Percentiles rank a stretch among this genome's conserved stretches.
Conservation (phyloP, 2,797 vertebrate genomes). For the Pyrrhura leucotis region DNA sequence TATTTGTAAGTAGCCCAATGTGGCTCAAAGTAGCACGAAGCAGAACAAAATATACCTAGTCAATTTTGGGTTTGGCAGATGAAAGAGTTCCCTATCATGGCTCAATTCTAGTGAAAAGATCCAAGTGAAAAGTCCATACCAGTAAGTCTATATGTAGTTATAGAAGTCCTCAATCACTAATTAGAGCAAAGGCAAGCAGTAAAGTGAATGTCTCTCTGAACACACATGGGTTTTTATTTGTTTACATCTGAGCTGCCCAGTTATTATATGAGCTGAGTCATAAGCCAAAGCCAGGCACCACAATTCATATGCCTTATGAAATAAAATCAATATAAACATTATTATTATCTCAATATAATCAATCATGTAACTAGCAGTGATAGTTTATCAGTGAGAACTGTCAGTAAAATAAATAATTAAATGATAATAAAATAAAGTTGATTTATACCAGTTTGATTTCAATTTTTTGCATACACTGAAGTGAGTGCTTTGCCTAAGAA, state of each 20-base stretch:
- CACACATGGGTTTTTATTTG: background rate
- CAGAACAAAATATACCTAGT: background rate
- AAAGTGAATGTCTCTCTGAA: background rate
- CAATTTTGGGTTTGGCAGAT: background rate
- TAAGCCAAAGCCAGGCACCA: background rate
- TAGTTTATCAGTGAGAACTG: background rate
- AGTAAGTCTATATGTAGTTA: background rate
- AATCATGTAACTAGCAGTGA: background rate
- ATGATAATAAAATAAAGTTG: background rate
- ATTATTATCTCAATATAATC: background rate
- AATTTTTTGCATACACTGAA: background rate
- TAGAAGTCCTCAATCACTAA: background rate
- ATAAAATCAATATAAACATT: background rate
- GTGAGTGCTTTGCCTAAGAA: background rate
- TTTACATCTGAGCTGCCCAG: background rate
- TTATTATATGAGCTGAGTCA: background rate
- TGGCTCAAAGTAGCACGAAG: background rate
- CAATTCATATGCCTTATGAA: background rate
- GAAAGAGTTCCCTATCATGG: background rate
- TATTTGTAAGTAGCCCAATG: background rate
- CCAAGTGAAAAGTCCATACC: background rate
- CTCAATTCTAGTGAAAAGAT: background rate
- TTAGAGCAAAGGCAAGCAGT: background rate
- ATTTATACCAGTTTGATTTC: background rate
- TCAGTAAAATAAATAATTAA: background rate